Evolutionary conservation across 2,797 vertebrate species (phyloP), one percentile per base, ranked within the genome.

Genomic region (Sebastes nivosus): DNA sequence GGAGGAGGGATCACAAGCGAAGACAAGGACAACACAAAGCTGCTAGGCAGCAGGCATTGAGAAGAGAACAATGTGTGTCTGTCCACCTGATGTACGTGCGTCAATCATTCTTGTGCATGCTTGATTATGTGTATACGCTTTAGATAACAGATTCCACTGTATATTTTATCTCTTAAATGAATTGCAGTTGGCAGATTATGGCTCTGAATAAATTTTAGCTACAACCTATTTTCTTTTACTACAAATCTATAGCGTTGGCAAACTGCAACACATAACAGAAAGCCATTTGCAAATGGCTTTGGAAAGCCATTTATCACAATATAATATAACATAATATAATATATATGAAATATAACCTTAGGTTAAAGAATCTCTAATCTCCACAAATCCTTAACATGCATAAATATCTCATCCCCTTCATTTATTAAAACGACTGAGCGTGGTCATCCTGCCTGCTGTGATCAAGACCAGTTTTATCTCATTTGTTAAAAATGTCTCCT

Each of bases 1-100:
- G 66, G 50, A 67, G 83, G 80, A 46, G 64, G 69, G 54, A 76
- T 64, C 36, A 75, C 59, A 66, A 61, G 72, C 61, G 54, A 83
- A 86, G 76, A 87, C 71, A 61, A 85, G 80, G 84, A 77, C 3
- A 5, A 83, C 72, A 68, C 58, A 2, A 55, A 78, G 42, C 70
- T 13, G 71, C 61, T 25, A 58, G 79, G 63, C 38, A 54, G 64
- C 20, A 14, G 38, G 29, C 12, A 11, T 22, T 10, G n/a, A 69
- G 32, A 6, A n/a, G 71, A 55, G 32, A 65, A 30, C 66, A 6
- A 32, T 20, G 52, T 29, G 59, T 2, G 27, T 67, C 9, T 30
- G 58, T 66, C 38, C 30, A 55, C 57, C 52, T 72, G n/a, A 38
- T 46, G 72, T 20, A 25, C 20, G 18, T n/a, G 27, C 59, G 29